phyloP scores from a whole-genome alignment of 2,888 invertebrate genomes.

The Apeira syringaria region DNA sequence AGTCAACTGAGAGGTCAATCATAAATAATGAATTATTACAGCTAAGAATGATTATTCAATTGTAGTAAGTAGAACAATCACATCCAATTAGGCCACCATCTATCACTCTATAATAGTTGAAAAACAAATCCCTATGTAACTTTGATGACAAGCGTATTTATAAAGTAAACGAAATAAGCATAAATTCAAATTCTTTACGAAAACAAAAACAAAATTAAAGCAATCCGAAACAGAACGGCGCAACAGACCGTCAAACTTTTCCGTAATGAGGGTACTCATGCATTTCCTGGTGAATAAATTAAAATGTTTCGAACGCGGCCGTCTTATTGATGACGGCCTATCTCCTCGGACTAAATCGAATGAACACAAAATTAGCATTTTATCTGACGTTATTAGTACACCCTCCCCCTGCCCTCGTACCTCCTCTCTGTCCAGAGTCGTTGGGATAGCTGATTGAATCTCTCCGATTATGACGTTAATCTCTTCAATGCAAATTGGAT shows the following conservation, averaged over 20 bases:
- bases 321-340: constrained; percentile 45
- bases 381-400: constrained; percentile 78
- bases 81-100: too few relatives aligned
- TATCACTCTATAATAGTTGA: too few relatives aligned
- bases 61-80: too few relatives aligned
- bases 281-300: constrained; percentile 33
- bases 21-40: too few relatives aligned
- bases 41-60: too few relatives aligned
- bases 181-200: not conserved
- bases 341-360: constrained; percentile 71
- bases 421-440: constrained; percentile 62
- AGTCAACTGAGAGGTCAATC: too few relatives aligned
- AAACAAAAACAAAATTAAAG: constrained; percentile 25
- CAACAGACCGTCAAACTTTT: constrained; percentile 25
- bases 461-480: constrained; percentile 82
- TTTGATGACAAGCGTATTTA: not conserved
- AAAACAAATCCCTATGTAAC: not conserved
- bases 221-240: constrained; percentile 17
- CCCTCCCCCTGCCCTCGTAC: constrained; percentile 34
- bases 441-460: constrained; percentile 79
- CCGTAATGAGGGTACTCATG: constrained; percentile 33
- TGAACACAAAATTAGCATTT: constrained; percentile 83
- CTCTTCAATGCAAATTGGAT: constrained; percentile 82
- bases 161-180: not conserved
- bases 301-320: constrained; percentile 29